Evolutionary conservation across 2,797 vertebrate species (phyloP).

Genomic region (Sebastes taczanowskii): DNA sequence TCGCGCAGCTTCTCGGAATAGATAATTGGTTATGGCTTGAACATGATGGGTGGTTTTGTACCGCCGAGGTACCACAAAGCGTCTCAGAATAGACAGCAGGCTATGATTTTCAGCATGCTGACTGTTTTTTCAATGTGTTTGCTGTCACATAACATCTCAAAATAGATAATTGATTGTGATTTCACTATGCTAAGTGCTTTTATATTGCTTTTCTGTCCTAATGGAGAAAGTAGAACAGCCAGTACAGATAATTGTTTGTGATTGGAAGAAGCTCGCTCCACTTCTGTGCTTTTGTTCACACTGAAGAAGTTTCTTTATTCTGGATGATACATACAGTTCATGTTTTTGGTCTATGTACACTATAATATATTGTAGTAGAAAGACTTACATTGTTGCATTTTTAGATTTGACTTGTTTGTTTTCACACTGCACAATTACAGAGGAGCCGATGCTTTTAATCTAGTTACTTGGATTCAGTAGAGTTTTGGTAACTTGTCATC

Average conservation of each 20-base stretch:
- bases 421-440: neutral
- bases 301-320: neutral
- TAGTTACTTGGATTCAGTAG: neutral
- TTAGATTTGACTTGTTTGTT: neutral
- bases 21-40: slow-evolving; percentile 41
- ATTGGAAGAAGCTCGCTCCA: neutral
- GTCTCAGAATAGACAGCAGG: slow-evolving; percentile 37
- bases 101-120: slow-evolving; percentile 6
- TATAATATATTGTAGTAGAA: neutral
- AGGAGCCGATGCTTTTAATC: neutral
- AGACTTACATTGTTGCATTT: neutral
- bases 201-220: neutral
- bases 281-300: neutral
- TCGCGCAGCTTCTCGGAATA: slow-evolving; percentile 15
- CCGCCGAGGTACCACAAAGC: neutral
- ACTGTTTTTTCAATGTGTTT: slow-evolving; percentile 1
- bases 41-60: slow-evolving; percentile 9
- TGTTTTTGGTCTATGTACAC: neutral
- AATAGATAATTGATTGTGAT: slow-evolving; percentile 36
- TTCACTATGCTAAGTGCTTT: slow-evolving; percentile 24
- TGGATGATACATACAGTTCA: neutral
- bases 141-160: slow-evolving; percentile 27
- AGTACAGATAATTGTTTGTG: neutral
- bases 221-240: neutral
- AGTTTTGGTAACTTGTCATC: neutral